Base-by-base conservation (phyloP, 53 echinoderm and acorn worm species). In the Paracentrotus lividus region DNA sequence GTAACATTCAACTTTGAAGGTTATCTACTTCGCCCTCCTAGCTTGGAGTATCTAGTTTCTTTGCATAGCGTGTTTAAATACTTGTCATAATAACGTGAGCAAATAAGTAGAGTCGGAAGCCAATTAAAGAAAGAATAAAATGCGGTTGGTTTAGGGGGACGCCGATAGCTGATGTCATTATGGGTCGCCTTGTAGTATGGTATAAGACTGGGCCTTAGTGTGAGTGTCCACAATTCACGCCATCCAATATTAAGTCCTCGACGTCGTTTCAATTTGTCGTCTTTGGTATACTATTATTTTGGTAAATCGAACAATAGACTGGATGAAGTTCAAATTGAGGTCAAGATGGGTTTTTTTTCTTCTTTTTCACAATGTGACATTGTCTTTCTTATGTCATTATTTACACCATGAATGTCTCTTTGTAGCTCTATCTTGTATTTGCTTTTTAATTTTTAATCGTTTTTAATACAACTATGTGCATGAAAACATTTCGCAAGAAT, bases 61-160 rank as follows among this genome's bases (percentile, higher is more conserved):
- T 90, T 90, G 90, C 90, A 64, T 66, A 90, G 90, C 23, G 90
- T 65, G 66, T 90, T 90, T 90, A 90, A 90, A 90, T 90, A 65
- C 90, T 90, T 90, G 90, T 90, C 64, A 90, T 90, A 90, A 90
- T 65, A 90, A 66, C 38, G 61, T 51, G 90, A 64, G 66, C 90
- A 90, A 90, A 90, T 90, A 90, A 24, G 47, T 10, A 44, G 66
- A 51, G 45, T 64, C 61, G 90, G 90, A 65, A 90, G 90, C 66
- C 90, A 61, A 90, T 90, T 90, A 90, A 43, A 90, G 90, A 90
- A 65, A 64, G 61, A 90, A 90, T 90, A 47, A 40, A 65, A 49
- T 38, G 72, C 72, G 72, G 72, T 72, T 72, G 72, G 72, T 72
- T 72, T 72, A 72, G 72, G 40, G 36, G 72, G 36, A 72, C 72